Base-by-base conservation (phyloP, 1,140 invertebrate genomes). In the Anoplolepis gracilipes region DNA sequence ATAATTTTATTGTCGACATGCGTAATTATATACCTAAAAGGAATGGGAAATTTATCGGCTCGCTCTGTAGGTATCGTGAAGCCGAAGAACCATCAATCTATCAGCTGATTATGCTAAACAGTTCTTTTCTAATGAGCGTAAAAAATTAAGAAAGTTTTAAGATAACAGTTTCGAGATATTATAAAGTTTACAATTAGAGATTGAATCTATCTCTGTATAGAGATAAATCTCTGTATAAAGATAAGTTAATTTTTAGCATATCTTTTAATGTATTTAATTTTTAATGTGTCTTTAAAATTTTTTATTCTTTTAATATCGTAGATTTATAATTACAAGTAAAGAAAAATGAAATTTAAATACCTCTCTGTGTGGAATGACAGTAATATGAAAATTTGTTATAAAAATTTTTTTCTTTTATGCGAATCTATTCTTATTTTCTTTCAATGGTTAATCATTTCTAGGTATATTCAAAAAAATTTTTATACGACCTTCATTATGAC, bases 11-110 rank as follows among this genome's bases (percentile, higher is more conserved):
- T 39, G 53, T 82, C 13, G 13, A 49, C 28, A 64, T 55, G 53
- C 13, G 78, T 28, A 36, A 57, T n/a, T 72, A 67, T 16, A n/a
- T 10, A 30, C n/a, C 46, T 22, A 79, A 69, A 79, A 64, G 65
- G 11, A 10, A n/a, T 19, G 33, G 33, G 25, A 72, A 73, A 72
- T 82, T 72, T 59, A 59, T 61, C 46, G 1, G 28, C 6, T 46
- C 72, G 22, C 53, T 57, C 11, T 1, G 13, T 6, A n/a, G n/a
- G n/a, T 19, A 57, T 1, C 13, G 4, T 39, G 25, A 6, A 13
- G 46, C 13, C 22, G 33, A 30, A 57, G 1, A 79, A n/a, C 22
- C 30, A n/a, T 7, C 36, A 84, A 84, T 62, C 70, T 78, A 57
- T 57, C 19, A 22, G 39, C 28, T 73, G 22, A 30, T 8, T 11